These are phyloP conservation scores for Urocynchramus pylzowi DNA, from an alignment of 2,113 vertebrate genomes.

Conservation along the genomic window DNA sequence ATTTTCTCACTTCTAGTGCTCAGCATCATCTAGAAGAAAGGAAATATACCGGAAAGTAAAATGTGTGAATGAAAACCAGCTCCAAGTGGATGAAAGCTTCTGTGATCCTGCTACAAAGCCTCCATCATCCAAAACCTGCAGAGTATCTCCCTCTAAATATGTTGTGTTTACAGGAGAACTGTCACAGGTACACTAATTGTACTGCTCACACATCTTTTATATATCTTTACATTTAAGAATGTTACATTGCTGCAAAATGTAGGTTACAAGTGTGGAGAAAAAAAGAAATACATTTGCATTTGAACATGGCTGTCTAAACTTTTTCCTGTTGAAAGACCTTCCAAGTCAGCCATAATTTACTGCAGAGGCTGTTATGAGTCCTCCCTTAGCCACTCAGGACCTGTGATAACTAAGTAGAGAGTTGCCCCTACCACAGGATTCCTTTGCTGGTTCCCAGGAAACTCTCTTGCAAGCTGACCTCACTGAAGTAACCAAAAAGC, in stretches of 20 bases:
- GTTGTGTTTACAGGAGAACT: slow-evolving; percentile 81
- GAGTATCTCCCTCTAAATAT: slow-evolving; percentile 71
- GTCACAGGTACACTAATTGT: slow-evolving; percentile 77
- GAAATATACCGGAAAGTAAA: slow-evolving; percentile 70
- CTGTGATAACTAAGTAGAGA: neutral
- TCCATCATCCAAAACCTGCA: slow-evolving; percentile 71
- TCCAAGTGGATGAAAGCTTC: slow-evolving; percentile 74
- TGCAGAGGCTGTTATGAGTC: neutral
- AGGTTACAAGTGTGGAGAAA: neutral
- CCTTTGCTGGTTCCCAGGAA: neutral
- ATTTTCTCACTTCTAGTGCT: slow-evolving; percentile 76
- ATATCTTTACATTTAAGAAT: neutral
- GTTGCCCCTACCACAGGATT: neutral
- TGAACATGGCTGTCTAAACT: neutral
- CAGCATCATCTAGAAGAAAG: slow-evolving; percentile 73
- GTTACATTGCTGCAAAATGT: neutral
- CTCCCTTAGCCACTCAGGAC: neutral
- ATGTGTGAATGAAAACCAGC: slow-evolving; percentile 71
- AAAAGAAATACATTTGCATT: neutral
- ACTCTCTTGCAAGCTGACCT: neutral
- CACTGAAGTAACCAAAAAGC: neutral
- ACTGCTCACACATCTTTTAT: neutral
- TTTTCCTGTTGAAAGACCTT: neutral
- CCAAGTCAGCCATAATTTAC: neutral
- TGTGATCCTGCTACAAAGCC: slow-evolving; percentile 78